Conservation (phyloP, 2,113 vertebrate genomes). For the Neoarius graeffei region DNA sequence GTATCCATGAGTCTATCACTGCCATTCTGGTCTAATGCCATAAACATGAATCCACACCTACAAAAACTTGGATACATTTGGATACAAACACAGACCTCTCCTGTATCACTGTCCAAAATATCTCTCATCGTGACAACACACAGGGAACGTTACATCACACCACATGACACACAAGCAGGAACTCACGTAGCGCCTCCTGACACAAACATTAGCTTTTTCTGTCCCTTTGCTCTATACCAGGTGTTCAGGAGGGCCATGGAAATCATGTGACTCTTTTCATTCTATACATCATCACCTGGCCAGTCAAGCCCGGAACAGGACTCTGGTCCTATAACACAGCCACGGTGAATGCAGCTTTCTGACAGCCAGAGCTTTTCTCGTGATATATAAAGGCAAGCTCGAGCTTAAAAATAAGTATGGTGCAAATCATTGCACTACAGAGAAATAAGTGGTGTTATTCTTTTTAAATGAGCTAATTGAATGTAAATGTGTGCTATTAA, state of each 20-base stretch:
- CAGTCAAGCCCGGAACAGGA: constrained; percentile 6
- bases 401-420: neutral
- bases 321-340: constrained; percentile 41
- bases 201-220: constrained; percentile 40
- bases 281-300: constrained; percentile 47
- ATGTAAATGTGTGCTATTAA: constrained; percentile 64
- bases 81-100: neutral
- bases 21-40: neutral
- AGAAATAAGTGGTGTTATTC: constrained; percentile 41
- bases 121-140: constrained; percentile 64
- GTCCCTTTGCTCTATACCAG: constrained; percentile 25
- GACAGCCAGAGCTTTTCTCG: constrained; percentile 16
- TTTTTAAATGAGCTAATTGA: constrained; percentile 43
- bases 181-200: constrained; percentile 37
- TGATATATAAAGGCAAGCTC: constrained; percentile 16
- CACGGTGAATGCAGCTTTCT: constrained; percentile 30
- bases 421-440: constrained; percentile 30
- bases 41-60: constrained; percentile 52
- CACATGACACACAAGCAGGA: constrained; percentile 36
- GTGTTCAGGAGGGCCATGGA: constrained; percentile 30
- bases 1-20: neutral
- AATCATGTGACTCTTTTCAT: constrained; percentile 52
- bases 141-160: constrained; percentile 65
- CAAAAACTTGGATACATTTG: constrained; percentile 50
- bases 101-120: constrained; percentile 53